Percentiles rank a stretch among this genome's conserved stretches.
Evolutionary conservation across 2,113 vertebrate species (phyloP).

Genomic region (Corythaixoides concolor): DNA sequence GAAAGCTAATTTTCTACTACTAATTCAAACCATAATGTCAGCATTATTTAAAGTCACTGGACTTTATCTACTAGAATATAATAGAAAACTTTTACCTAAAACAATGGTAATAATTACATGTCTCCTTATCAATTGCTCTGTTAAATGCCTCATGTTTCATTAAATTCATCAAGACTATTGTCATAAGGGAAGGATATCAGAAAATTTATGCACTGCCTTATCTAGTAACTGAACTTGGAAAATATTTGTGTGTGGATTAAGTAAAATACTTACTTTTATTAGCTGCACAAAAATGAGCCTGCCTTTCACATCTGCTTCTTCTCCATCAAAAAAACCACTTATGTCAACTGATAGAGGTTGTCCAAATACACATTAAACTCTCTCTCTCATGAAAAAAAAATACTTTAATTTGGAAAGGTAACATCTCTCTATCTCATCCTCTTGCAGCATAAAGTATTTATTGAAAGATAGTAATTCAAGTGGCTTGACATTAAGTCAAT

Average conservation of each 20-base stretch:
- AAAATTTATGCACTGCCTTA: slow-evolving; percentile 34
- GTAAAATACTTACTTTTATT: slow-evolving; percentile 54
- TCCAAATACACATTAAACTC: not conserved
- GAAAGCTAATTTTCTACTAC: not conserved
- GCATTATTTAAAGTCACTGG: not conserved
- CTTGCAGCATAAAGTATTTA: not conserved
- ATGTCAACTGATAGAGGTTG: not conserved
- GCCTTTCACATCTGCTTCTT: not conserved
- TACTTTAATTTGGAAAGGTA: not conserved
- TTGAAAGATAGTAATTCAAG: not conserved
- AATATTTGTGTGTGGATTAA: not conserved
- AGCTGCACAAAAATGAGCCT: not conserved
- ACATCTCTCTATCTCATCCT: not conserved
- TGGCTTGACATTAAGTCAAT: not conserved
- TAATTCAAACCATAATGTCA: not conserved
- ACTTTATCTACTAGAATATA: not conserved
- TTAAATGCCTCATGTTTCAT: slow-evolving; percentile 35
- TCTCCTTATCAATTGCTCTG: slow-evolving; percentile 4
- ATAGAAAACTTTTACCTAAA: not conserved
- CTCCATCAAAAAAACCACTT: not conserved
- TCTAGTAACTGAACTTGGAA: slow-evolving; percentile 59
- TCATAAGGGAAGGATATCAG: slow-evolving; percentile 36
- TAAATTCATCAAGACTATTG: not conserved
- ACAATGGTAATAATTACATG: not conserved
- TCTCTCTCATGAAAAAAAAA: not conserved